Conservation (phyloP, 2,888 invertebrate genomes). For the Ectemnius cavifrons region DNA sequence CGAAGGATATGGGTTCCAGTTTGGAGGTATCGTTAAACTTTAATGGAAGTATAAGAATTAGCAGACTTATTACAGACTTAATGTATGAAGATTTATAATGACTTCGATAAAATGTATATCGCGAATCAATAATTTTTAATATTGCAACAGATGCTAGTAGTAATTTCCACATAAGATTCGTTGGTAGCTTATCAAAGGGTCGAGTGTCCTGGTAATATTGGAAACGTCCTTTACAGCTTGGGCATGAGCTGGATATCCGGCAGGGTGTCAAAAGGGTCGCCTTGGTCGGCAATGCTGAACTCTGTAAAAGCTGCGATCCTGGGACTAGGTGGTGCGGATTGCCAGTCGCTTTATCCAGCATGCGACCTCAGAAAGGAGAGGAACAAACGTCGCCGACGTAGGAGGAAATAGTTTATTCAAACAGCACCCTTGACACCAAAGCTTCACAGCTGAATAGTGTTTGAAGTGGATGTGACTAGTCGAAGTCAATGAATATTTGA, state of each 20-base stretch:
- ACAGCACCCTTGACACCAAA: no score
- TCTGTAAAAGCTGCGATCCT: conserved; percentile 84
- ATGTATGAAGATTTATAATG: not conserved
- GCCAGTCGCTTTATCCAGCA: conserved; percentile 81
- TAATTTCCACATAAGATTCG: not conserved
- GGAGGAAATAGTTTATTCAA: conserved; percentile 38
- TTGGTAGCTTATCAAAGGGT: conserved; percentile 4
- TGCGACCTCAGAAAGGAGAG: conserved; percentile 79
- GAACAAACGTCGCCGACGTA: conserved; percentile 72
- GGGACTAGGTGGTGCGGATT: conserved; percentile 85
- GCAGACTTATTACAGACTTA: not conserved
- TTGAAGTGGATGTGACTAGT: no score
- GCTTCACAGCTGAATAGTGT: no score
- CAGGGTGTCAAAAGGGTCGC: conserved; percentile 74
- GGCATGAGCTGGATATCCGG: conserved; percentile 89
- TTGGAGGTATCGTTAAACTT: conserved; percentile 82
- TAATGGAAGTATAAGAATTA: not conserved
- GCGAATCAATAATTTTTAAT: no score
- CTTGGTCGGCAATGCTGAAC: conserved; percentile 80
- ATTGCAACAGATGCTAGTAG: no score
- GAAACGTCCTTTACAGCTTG: conserved; percentile 79
- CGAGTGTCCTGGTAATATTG: conserved; percentile 27
- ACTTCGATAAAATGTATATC: no score
- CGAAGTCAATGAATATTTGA: no score
- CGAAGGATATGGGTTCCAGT: conserved; percentile 86